Conservation (phyloP, 1,140 invertebrate species). For the Brachionus rubens region DNA sequence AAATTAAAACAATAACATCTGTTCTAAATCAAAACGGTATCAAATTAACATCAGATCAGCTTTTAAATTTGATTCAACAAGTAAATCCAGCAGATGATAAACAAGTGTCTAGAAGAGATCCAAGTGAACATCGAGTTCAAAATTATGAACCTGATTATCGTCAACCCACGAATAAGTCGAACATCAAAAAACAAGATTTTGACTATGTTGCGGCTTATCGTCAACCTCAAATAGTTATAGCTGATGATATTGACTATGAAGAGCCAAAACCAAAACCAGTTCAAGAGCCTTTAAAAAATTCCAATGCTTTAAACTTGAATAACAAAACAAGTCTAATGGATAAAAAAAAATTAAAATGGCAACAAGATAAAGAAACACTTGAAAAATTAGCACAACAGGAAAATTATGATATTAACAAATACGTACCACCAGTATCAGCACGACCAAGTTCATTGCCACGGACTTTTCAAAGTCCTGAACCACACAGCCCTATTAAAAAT, state of each 20-base stretch:
- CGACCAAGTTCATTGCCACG: background rate
- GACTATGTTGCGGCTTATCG: too few species aligned
- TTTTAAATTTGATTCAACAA: background rate
- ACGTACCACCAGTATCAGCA: background rate
- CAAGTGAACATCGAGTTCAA: background rate
- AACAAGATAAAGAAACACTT: conserved; percentile 20
- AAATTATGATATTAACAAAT: background rate
- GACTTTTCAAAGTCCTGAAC: background rate
- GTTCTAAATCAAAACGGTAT: conserved; percentile 18
- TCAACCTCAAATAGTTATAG: too few species aligned
- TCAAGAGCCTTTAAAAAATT: background rate
- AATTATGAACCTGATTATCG: background rate
- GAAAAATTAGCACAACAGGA: conserved; percentile 21
- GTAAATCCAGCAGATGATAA: background rate
- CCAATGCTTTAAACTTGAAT: background rate
- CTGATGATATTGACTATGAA: background rate
- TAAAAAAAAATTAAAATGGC: conserved; percentile 33
- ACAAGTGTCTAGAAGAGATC: background rate
- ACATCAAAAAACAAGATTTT: too few species aligned
- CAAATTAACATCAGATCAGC: background rate
- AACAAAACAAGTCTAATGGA: background rate
- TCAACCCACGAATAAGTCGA: too few species aligned
- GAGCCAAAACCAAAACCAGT: background rate
- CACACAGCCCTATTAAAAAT: background rate
- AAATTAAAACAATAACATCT: background rate